Base-by-base conservation (phyloP, 2,888 invertebrate genomes). In the Galerucella nymphaeae region DNA sequence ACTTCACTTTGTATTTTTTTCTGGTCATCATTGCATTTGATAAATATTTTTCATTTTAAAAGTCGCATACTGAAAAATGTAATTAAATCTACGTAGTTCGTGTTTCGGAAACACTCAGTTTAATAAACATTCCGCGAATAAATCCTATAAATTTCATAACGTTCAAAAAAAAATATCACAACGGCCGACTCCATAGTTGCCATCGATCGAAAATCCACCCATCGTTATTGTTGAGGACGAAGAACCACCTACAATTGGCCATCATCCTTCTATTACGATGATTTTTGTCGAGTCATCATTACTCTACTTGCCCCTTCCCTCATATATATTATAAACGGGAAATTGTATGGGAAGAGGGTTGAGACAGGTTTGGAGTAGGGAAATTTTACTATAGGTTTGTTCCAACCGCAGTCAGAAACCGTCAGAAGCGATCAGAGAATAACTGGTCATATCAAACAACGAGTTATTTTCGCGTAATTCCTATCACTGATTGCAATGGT, bases 231-330 rank as follows among this genome's bases (percentile, higher is more conserved):
- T 61, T 61, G 41, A 41, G 30, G 61, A 61, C 13, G 61, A 61
- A 62, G 63, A 63, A 62, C 67, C 59, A 48, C 55, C 63, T 41
- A 57, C n/a, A n/a, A n/a, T 45, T 53, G 41, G 61, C 61, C 59
- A 68, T 68, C 64, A 70, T 64, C 70, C 65, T 69, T 69, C 42
- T 66, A 71, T 67, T 63, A 69, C 65, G 63, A 57, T 61, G 72
- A 72, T 50, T 72, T 72, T 72, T 72, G 69, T 69, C 16, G 65
- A 68, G 69, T 72, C 72, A 72, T 71, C 71, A 71, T 64, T 74
- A 59, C 65, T 48, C 55, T n/a, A 65, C 55, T 30, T 45, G 38
- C 65, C 42, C 10, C 11, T 53, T 53, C 30, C 38, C 50, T 53
- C 38, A 53, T 38, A 65, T 38, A 65, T 53, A 53, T 64, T 63